Percentiles rank a stretch among this genome's conserved stretches.
Conservation (phyloP, 2,797 vertebrate species). For the Crenuchus spilurus region DNA sequence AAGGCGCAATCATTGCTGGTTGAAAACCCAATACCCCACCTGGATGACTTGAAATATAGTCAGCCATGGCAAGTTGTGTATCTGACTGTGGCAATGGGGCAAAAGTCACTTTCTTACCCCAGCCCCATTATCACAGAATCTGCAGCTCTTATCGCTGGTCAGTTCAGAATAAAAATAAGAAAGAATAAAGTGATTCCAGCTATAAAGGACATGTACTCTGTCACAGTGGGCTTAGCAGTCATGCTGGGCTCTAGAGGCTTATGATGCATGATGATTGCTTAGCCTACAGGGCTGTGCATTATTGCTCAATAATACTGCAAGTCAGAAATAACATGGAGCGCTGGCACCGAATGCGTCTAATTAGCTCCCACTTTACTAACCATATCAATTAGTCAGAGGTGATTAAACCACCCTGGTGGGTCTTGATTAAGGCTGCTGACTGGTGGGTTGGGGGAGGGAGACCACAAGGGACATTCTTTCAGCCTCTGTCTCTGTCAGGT, state of each 20-base stretch:
- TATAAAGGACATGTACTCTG: background rate
- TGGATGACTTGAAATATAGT: too few species aligned
- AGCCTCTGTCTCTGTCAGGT: conserved; percentile 26
- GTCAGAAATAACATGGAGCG: conserved; percentile 34
- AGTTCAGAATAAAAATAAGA: background rate
- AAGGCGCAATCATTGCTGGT: too few species aligned
- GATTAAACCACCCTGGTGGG: conserved; percentile 48
- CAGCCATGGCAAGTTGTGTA: background rate
- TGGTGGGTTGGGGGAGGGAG: background rate
- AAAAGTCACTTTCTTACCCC: too few species aligned
- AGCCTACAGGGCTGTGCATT: conserved; percentile 20
- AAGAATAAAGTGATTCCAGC: background rate
- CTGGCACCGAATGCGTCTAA: conserved; percentile 44
- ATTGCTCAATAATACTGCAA: conserved; percentile 17
- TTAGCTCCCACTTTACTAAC: conserved; percentile 58
- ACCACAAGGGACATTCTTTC: background rate
- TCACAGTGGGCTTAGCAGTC: background rate
- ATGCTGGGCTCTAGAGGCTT: conserved; percentile 4
- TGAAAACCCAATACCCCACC: too few species aligned
- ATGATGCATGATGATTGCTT: conserved; percentile 14
- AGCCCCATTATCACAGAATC: background rate
- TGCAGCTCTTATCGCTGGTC: background rate
- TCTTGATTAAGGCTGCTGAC: conserved; percentile 44
- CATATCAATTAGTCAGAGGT: conserved; percentile 55
- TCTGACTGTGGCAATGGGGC: too few species aligned